A percentile compares a stretch with the other conserved stretches of the same genome.
phyloP scores from a whole-genome alignment of 1,140 invertebrate genomes.

The Camponotus vicinus region DNA sequence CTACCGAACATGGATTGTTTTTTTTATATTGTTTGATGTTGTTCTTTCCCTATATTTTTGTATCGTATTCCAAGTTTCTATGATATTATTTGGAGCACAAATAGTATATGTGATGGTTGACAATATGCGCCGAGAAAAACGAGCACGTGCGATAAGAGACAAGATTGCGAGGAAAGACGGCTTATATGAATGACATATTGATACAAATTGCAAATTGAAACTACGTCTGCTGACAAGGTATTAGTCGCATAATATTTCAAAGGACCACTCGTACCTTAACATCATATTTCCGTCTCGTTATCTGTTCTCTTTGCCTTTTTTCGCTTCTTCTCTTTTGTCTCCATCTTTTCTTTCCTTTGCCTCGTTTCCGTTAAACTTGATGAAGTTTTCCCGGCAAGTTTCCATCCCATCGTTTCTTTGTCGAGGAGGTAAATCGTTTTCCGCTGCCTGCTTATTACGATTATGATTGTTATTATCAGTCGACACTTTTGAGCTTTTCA shows the following conservation, averaged over 20 bases:
- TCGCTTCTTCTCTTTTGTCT: not conserved
- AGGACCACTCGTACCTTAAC: slow-evolving; percentile 21
- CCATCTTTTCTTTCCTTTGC: slow-evolving; percentile 3
- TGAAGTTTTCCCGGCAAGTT: slow-evolving; percentile 59
- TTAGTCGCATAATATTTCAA: slow-evolving; percentile 44
- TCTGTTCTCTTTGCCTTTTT: not conserved
- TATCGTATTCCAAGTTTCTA: not conserved
- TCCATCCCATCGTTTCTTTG: slow-evolving; percentile 14
- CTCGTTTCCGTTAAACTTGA: slow-evolving; percentile 50
- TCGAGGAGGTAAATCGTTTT: slow-evolving; percentile 60
- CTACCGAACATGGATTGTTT: slow-evolving; percentile 6
- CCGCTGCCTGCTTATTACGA: slow-evolving; percentile 68
- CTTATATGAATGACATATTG: slow-evolving; percentile 21
- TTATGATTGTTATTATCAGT: slow-evolving; percentile 73
- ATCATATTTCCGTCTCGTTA: slow-evolving; percentile 18
- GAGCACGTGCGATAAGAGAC: not conserved
- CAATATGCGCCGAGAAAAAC: slow-evolving; percentile 4
- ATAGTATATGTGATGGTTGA: slow-evolving; percentile 19
- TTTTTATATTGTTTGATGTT: slow-evolving; percentile 22
- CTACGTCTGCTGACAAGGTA: not conserved
- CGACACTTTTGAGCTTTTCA: slow-evolving; percentile 60
- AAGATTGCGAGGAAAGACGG: slow-evolving; percentile 5
- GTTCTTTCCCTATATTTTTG: slow-evolving; percentile 10
- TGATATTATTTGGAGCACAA: slow-evolving; percentile 30
- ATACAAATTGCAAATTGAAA: slow-evolving; percentile 34